These are phyloP conservation scores for Solenodon paradoxus DNA, from an alignment of 2,113 vertebrate species.

Conservation along the genomic window DNA sequence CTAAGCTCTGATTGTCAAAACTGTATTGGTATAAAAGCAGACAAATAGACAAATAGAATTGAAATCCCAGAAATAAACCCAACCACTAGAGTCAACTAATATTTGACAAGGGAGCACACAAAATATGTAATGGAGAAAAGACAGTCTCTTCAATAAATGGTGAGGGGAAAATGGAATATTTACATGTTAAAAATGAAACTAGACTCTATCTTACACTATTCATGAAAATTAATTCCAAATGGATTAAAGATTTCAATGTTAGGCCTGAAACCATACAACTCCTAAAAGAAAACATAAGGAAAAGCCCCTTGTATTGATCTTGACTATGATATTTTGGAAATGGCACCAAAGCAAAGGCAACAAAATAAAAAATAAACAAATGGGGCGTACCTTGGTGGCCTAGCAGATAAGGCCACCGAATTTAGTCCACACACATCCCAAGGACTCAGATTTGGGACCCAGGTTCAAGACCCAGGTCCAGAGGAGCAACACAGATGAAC, in stretches of 20 bases:
- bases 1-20: background rate
- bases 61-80: background rate
- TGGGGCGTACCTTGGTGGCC: no score
- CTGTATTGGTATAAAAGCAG: background rate
- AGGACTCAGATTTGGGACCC: no score
- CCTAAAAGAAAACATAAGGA: background rate
- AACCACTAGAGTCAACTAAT: background rate
- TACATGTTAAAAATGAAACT: background rate
- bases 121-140: background rate
- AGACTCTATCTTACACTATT: background rate
- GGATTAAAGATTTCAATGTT: background rate
- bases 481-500: no score
- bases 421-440: no score
- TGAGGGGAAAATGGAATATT: background rate
- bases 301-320: background rate
- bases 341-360: background rate
- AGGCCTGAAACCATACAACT: no score
- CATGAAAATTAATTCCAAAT: background rate
- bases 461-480: no score
- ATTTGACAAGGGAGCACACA: background rate
- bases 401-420: no score
- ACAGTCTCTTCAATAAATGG: background rate
- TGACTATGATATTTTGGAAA: background rate
- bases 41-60: background rate
- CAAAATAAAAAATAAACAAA: background rate